phyloP scores from a whole-genome alignment of 2,797 vertebrate genomes.

The Diglossa cyanea region DNA sequence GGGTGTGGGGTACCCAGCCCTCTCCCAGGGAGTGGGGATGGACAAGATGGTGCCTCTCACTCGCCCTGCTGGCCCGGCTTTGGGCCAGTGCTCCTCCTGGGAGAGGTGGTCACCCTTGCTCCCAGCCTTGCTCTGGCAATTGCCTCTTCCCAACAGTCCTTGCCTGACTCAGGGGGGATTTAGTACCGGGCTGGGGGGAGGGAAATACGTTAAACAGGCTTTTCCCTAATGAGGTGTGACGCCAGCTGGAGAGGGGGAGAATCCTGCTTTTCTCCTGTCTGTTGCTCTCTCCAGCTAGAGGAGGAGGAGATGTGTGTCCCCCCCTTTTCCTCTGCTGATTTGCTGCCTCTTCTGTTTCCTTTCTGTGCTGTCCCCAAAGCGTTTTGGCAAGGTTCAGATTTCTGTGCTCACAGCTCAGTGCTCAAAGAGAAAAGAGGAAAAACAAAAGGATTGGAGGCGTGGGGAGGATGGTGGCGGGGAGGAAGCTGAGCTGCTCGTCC shows the following conservation, averaged over 20 bases:
- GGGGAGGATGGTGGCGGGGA: conserved; percentile 39
- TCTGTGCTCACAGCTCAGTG: conserved; percentile 76
- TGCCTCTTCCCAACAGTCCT: conserved; percentile 52
- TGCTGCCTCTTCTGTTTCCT: conserved; percentile 68
- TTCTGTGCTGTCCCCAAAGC: conserved; percentile 68
- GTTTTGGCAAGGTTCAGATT: conserved; percentile 78
- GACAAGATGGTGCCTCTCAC: background rate
- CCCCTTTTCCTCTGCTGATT: conserved; percentile 55
- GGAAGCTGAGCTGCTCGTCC: background rate
- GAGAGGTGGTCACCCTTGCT: conserved; percentile 8
- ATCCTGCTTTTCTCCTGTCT: conserved; percentile 72
- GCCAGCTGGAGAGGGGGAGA: conserved; percentile 71
- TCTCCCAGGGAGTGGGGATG: background rate
- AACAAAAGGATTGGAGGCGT: conserved; percentile 62
- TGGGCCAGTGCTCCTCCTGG: background rate
- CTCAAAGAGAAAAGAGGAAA: conserved; percentile 74
- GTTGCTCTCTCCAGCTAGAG: conserved; percentile 56
- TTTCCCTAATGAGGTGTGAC: conserved; percentile 76
- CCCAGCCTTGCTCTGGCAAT: background rate
- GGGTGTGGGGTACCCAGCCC: accelerated
- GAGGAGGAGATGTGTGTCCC: conserved; percentile 19
- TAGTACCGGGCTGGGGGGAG: conserved; percentile 40
- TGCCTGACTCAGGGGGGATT: conserved; percentile 57
- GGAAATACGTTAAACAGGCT: conserved; percentile 66
- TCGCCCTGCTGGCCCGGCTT: background rate